These are phyloP conservation scores for Parelbella ahira DNA, from an alignment of 2,888 invertebrate genomes.

Conservation along the genomic window DNA sequence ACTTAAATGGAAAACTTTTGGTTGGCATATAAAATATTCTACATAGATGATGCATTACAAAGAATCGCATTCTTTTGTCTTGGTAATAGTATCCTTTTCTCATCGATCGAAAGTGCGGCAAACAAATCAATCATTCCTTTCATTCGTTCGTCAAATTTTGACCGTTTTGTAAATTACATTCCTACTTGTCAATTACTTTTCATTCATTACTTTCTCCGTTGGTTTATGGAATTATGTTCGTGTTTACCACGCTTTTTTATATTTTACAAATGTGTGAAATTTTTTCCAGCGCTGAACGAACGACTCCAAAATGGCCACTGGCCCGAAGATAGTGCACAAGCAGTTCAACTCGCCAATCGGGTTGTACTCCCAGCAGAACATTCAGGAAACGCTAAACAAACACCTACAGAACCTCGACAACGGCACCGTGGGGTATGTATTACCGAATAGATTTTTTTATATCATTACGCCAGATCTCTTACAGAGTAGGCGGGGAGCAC, in stretches of 20 bases:
- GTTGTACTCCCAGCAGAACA: conserved; percentile 89
- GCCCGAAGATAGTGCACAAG: conserved; percentile 89
- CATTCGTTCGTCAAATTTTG: too few relatives aligned
- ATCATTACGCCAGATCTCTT: too few relatives aligned
- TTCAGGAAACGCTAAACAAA: conserved; percentile 88
- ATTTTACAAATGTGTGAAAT: too few relatives aligned
- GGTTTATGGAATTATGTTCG: too few relatives aligned
- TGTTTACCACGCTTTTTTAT: too few relatives aligned
- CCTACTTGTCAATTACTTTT: too few relatives aligned
- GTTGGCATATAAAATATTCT: conserved; percentile 13
- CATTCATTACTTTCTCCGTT: too few relatives aligned
- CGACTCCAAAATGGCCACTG: conserved; percentile 84
- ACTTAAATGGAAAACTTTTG: conserved; percentile 20
- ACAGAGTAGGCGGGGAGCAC: too few relatives aligned
- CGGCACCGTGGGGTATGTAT: conserved; percentile 89
- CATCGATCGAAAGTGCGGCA: conserved; percentile 2
- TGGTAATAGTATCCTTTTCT: conserved; percentile 5
- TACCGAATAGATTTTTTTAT: too few relatives aligned
- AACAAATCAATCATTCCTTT: too few relatives aligned
- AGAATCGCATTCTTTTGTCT: conserved; percentile 6
- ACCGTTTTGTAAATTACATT: too few relatives aligned
- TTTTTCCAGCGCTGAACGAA: conserved; percentile 74
- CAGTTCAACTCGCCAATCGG: conserved; percentile 95
- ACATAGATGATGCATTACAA: conserved; percentile 3
- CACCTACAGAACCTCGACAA: conserved; percentile 88